Evolutionary conservation across 2,113 vertebrate genomes (phyloP).

Genomic region (Mesoclemmys tuberculata): DNA sequence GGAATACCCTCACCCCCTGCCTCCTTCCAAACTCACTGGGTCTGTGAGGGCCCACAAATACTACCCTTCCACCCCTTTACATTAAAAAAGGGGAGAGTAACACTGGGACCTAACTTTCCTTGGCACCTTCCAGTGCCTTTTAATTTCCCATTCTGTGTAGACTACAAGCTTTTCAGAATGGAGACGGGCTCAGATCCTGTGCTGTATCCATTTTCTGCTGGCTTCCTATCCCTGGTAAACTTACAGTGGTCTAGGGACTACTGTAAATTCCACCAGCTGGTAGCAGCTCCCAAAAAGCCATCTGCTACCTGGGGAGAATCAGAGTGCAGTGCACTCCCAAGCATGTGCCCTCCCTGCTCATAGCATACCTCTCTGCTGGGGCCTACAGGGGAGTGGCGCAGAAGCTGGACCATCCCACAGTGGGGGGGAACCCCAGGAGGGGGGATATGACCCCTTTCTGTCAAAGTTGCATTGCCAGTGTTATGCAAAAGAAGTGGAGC

Average conservation of each 20-base stretch:
- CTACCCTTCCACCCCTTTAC: not conserved
- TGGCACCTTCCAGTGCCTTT: not conserved
- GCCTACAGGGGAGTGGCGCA: not conserved
- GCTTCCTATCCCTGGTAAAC: not conserved
- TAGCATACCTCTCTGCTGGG: not conserved
- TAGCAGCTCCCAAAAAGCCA: not conserved
- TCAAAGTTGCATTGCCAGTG: not conserved
- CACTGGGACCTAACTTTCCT: not conserved
- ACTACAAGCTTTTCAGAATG: not conserved
- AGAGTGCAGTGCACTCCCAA: not conserved
- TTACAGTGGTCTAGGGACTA: not conserved
- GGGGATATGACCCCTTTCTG: not conserved
- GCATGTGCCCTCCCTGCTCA: not conserved
- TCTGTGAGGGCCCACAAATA: not conserved
- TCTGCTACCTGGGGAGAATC: not conserved
- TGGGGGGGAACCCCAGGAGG: not conserved
- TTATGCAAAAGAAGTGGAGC: not conserved
- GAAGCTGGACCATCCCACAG: not conserved
- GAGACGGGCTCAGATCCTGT: not conserved
- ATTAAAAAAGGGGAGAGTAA: not conserved
- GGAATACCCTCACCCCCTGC: not conserved
- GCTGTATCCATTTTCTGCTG: not conserved
- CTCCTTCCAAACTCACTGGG: not conserved
- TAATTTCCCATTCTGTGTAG: not conserved
- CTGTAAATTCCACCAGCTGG: fast-evolving